Base-by-base conservation (phyloP, 2,113 vertebrate species). In the Sinocyclocheilus grahami region DNA sequence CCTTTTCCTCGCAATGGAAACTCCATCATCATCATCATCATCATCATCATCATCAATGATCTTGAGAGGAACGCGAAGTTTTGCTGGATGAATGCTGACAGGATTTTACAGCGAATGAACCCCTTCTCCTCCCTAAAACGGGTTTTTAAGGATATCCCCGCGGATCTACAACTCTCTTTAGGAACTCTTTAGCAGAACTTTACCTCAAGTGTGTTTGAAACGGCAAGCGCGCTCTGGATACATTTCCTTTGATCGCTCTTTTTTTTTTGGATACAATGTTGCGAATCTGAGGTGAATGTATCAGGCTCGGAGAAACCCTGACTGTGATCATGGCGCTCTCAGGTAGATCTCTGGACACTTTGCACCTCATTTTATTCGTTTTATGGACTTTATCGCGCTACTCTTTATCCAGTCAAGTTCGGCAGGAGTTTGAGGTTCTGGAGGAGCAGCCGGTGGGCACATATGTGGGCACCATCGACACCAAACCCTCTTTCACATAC, bases 401-500 rank as follows among this genome's bases (percentile, higher is more conserved):
- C 77, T 93, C 94, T 48, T 89, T 94, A 3, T 94, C 94, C 90
- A 94, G 95, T 24, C 97, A 98, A 90, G 95, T 96, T 86, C 96
- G 98, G 5, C 98, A 99, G 92, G 96, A 98, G 92, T 99, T 99
- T 85, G 96, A 95, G 84, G 96, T 99, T 58, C 90, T 96, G 92
- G 98, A 99, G 90, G 98, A 99, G 93, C 97, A 99, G 86, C 96
- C 97, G 0, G 69, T 97, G 0, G 97, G 97, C 83, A 98, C 97
- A 16, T 96, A 96, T 90, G 97, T 99, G 89, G 98, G 98, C 85
- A 96, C 96, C 42, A 96, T 99, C 81, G 95, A 95, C 90, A 99
- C 97, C 55, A 96, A 95, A 0, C 95, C 96, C 0, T 95, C 97
- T 85, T 99, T 99, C 93, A 97, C 96, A 63, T 99, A 99, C 93